phyloP scores from a whole-genome alignment of 1,140 invertebrate genomes.

The Semibalanus balanoides region DNA sequence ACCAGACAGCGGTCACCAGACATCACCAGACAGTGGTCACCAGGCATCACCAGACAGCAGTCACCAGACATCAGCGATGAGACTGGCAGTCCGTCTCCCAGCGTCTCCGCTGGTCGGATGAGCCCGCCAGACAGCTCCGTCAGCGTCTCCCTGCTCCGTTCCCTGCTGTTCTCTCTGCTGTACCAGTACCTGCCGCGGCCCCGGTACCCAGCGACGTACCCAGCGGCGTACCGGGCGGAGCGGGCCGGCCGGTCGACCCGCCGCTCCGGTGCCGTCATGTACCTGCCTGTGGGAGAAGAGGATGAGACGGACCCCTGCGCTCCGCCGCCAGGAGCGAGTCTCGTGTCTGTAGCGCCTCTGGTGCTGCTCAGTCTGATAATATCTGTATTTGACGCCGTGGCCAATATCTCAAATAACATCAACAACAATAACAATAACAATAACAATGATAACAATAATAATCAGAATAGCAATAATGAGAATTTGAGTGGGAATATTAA shows the following conservation, averaged over 20 bases:
- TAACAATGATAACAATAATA: constrained; percentile 18
- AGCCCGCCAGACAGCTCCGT: too few species aligned
- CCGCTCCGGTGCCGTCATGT: constrained; percentile 11
- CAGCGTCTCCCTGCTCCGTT: neutral
- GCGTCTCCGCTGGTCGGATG: too few species aligned
- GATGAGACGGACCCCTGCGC: constrained; percentile 12
- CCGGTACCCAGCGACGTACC: too few species aligned
- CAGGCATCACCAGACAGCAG: too few species aligned
- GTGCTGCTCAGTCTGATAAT: constrained; percentile 15
- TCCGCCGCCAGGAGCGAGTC: constrained; percentile 12
- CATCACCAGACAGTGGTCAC: too few species aligned
- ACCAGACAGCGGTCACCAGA: too few species aligned
- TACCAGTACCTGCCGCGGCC: neutral
- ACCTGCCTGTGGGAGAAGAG: constrained; percentile 12
- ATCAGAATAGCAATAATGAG: constrained; percentile 15
- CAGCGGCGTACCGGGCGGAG: neutral
- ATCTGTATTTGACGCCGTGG: constrained; percentile 16
- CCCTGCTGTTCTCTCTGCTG: neutral
- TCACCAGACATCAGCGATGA: too few species aligned
- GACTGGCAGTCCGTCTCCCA: too few species aligned
- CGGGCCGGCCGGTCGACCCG: constrained; percentile 4
- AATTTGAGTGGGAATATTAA: constrained; percentile 16
- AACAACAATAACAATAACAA: constrained; percentile 18
- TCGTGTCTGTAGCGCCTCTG: constrained; percentile 13
- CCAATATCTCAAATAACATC: constrained; percentile 16